These are phyloP conservation scores for Narcine bancroftii DNA, from an alignment of 2,113 vertebrate species.

Conservation along the genomic window DNA sequence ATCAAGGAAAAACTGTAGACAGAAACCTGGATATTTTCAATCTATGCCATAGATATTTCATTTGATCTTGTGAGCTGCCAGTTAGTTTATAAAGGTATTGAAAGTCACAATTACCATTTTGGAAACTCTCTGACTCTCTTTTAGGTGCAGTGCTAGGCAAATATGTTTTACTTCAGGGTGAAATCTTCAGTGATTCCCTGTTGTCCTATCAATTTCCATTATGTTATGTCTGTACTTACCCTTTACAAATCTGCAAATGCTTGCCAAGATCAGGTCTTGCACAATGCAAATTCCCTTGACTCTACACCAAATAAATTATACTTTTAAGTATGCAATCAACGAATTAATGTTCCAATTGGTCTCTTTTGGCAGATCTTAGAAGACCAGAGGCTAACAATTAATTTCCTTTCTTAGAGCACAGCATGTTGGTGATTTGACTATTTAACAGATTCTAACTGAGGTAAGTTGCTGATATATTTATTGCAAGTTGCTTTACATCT, in stretches of 20 bases:
- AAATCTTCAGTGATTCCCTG: background rate
- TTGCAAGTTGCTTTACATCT: background rate
- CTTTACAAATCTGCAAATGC: background rate
- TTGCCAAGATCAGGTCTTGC: background rate
- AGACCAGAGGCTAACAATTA: background rate
- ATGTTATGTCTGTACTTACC: background rate
- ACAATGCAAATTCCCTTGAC: background rate
- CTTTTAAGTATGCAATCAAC: background rate
- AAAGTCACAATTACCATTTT: too few species aligned
- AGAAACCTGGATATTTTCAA: too few species aligned
- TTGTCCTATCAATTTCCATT: background rate
- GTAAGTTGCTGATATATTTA: background rate
- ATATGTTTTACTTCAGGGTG: background rate
- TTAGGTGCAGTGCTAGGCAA: background rate
- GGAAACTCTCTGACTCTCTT: background rate
- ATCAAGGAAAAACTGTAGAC: too few species aligned
- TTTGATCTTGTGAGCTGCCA: too few species aligned
- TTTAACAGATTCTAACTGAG: background rate
- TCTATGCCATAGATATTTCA: too few species aligned
- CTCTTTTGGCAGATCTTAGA: background rate
- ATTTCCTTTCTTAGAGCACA: slow-evolving; percentile 3
- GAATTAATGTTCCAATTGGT: background rate
- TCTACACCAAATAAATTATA: background rate
- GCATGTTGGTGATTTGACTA: background rate
- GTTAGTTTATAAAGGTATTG: too few species aligned